These are phyloP conservation scores for Oncorhynchus kisutch DNA, from an alignment of 2,113 vertebrate species.

Conservation along the genomic window DNA sequence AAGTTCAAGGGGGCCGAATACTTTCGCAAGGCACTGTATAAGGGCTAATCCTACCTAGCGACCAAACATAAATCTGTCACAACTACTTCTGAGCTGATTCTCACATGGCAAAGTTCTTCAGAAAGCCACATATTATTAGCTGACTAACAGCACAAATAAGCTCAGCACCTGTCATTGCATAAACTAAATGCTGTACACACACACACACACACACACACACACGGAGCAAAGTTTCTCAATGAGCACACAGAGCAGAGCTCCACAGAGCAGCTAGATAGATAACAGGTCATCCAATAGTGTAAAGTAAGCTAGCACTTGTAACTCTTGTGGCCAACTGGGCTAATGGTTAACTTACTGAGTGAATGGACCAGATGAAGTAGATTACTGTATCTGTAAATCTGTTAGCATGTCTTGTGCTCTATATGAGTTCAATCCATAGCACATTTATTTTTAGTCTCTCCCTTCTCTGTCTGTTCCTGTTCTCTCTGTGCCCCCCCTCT, in stretches of 20 bases:
- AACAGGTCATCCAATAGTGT: constrained; percentile 33
- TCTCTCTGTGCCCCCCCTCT: background rate
- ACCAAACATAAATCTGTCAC: background rate
- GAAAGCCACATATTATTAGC: too few species aligned
- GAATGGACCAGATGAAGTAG: background rate
- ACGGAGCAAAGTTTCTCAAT: constrained; percentile 53
- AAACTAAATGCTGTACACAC: background rate
- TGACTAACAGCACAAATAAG: background rate
- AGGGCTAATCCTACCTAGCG: constrained; percentile 6
- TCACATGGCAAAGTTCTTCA: background rate
- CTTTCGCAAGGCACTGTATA: too few species aligned
- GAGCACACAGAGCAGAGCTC: constrained; percentile 34
- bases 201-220: constrained; percentile 10
- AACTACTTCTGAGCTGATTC: background rate
- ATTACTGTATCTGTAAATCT: background rate
- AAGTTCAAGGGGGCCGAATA: too few species aligned
- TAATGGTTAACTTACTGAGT: constrained; percentile 60
- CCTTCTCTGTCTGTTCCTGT: too few species aligned
- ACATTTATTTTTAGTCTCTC: too few species aligned
- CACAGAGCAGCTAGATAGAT: constrained; percentile 12
- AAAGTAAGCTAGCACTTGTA: constrained; percentile 25
- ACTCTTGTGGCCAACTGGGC: constrained; percentile 27
- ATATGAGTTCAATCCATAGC: too few species aligned
- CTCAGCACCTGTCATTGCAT: background rate
- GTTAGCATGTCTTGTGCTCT: too few species aligned